phyloP scores from a whole-genome alignment of 2,888 invertebrate genomes.

The Yponomeuta cagnagella region DNA sequence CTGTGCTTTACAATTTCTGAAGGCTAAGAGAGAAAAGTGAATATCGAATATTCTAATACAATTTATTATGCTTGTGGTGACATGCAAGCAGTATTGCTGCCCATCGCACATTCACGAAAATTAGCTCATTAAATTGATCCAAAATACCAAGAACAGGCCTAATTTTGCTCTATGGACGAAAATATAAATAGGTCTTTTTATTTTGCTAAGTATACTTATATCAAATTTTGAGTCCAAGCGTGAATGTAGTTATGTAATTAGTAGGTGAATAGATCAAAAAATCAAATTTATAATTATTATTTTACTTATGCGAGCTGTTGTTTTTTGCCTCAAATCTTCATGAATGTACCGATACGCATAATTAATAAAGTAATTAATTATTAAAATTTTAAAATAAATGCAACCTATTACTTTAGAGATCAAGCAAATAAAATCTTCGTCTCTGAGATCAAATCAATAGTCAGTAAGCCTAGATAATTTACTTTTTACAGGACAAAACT shows the following conservation, averaged over 20 bases:
- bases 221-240: too few species aligned
- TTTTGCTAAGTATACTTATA: too few species aligned
- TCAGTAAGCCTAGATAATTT: slow-evolving; percentile 39
- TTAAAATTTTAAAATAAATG: slow-evolving; percentile 47
- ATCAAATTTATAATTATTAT: too few species aligned
- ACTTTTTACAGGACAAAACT: slow-evolving; percentile 49
- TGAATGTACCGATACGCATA: not conserved
- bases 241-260: too few species aligned
- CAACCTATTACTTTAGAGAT: slow-evolving; percentile 62
- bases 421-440: slow-evolving; percentile 45
- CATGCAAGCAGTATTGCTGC: not conserved
- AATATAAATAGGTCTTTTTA: too few species aligned
- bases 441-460: slow-evolving; percentile 59
- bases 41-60: not conserved
- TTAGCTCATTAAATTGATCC: not conserved
- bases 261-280: too few species aligned
- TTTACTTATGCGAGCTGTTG: too few species aligned
- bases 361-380: not conserved
- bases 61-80: not conserved
- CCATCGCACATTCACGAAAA: not conserved
- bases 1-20: slow-evolving; percentile 8
- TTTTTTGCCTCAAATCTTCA: not conserved
- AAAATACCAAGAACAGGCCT: too few species aligned
- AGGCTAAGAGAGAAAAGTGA: not conserved
- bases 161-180: too few species aligned